Conservation (phyloP, 2,888 invertebrate genomes). For the Hemistola chrysoprasaria region DNA sequence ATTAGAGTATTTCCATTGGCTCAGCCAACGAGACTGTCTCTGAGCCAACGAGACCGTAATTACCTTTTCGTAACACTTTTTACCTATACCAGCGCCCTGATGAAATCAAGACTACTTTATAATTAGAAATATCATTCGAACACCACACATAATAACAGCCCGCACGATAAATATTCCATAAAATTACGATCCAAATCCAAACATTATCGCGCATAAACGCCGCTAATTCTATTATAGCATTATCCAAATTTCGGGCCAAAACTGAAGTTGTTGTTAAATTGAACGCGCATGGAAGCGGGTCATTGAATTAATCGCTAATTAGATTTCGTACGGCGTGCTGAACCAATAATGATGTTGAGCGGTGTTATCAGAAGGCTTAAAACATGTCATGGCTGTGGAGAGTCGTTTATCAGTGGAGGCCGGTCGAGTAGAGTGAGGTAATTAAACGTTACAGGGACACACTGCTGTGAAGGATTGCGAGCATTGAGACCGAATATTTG, state of each 20-base stretch:
- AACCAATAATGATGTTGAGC: conserved; percentile 49
- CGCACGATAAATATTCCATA: no score
- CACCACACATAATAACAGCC: no score
- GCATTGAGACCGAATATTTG: no score
- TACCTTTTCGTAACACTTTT: no score
- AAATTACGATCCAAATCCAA: background rate
- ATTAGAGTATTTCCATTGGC: no score
- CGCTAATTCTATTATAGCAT: background rate
- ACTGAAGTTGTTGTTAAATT: background rate
- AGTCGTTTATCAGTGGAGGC: conserved; percentile 66
- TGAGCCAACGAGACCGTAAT: no score
- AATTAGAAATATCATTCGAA: no score
- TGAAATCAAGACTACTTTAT: no score
- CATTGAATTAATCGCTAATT: conserved; percentile 34
- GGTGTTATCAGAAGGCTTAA: conserved; percentile 49
- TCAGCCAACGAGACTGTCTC: no score
- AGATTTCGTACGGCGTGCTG: conserved; percentile 25
- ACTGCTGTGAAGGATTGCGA: no score
- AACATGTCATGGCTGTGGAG: conserved; percentile 69
- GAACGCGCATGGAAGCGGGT: conserved; percentile 20
- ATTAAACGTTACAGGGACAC: conserved; percentile 62
- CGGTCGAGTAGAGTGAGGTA: conserved; percentile 67
- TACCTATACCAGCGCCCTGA: no score
- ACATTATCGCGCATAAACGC: conserved; percentile 1
- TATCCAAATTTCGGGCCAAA: no score